These are phyloP conservation scores for Halcyon senegalensis DNA, from an alignment of 2,113 vertebrate genomes.

Conservation along the genomic window DNA sequence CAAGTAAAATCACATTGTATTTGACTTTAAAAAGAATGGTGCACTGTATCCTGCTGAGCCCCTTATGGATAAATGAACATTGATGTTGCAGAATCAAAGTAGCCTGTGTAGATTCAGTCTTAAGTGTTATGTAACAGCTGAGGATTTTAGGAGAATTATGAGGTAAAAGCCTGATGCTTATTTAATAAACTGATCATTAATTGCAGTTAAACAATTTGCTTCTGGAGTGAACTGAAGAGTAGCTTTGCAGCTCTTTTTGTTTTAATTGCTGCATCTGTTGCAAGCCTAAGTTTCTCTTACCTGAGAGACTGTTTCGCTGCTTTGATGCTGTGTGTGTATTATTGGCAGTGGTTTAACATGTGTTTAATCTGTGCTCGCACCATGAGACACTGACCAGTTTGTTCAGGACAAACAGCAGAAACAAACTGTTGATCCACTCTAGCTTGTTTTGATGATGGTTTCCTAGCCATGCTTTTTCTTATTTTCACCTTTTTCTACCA, in stretches of 20 bases:
- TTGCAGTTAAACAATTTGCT: slow-evolving; percentile 50
- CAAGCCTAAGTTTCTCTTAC: neutral
- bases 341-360: neutral
- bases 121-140: slow-evolving; percentile 25
- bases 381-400: neutral
- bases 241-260: slow-evolving; percentile 30
- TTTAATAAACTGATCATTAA: slow-evolving; percentile 65
- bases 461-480: neutral
- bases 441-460: neutral
- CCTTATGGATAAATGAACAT: neutral
- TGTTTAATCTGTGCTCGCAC: neutral
- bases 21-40: neutral
- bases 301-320: neutral
- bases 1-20: slow-evolving; percentile 12
- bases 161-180: slow-evolving; percentile 17
- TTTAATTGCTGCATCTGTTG: slow-evolving; percentile 49
- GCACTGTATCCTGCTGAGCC: neutral
- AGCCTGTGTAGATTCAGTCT: neutral
- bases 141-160: slow-evolving; percentile 57
- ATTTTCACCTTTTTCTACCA: neutral
- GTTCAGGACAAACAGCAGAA: neutral
- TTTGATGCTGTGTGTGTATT: neutral
- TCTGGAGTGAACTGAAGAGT: slow-evolving; percentile 17
- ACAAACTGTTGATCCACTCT: neutral
- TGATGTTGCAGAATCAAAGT: slow-evolving; percentile 6